Base-by-base conservation (phyloP, 2,888 invertebrate species). In the Abrostola tripartita region DNA sequence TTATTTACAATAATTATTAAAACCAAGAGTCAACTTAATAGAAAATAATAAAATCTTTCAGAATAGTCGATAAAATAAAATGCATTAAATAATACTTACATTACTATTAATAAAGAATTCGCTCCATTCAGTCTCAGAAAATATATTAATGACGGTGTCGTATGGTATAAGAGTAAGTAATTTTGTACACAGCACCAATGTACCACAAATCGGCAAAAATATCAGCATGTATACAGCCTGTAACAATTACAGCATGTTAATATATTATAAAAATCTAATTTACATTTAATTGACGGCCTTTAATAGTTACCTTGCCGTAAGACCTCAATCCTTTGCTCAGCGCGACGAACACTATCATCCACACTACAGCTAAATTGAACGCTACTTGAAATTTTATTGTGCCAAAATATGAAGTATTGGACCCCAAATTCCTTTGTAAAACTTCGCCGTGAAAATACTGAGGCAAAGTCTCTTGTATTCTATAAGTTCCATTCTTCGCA, bases 261-360 rank as follows among this genome's bases (percentile, higher is more conserved):
- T n/a, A 56, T 58, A 69, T 60, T 52, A 69, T 65, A 66, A 68
- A 65, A 73, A 55, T 52, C 37, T 42, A n/a, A 52, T 62, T 42
- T 49, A 65, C 42, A 61, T 66, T 60, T 51, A 54, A 70, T 63
- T 60, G 54, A 47, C 6, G 44, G 35, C 14, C 49, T 54, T 50
- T 55, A 35, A 65, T 64, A 47, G 53, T 71, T 87, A 97, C 97
- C 95, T 97, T 98, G 65, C 98, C 97, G 81, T 97, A 97, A 0
- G 97, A 97, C 79, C 97, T 96, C 49, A 98, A 91, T 65, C 98
- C 98, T 95, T 98, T 98, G 88, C 98, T 98, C 35, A 98, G 95
- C 51, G 97, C 96, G 35, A 98, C 96, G 85, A 98, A 98, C 6
- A 98, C 97, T 54, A 98, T 96, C 95, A 98, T 97, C 98, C 98